phyloP scores from a whole-genome alignment of 2,888 invertebrate genomes.

The Epirrhoe alternata region DNA sequence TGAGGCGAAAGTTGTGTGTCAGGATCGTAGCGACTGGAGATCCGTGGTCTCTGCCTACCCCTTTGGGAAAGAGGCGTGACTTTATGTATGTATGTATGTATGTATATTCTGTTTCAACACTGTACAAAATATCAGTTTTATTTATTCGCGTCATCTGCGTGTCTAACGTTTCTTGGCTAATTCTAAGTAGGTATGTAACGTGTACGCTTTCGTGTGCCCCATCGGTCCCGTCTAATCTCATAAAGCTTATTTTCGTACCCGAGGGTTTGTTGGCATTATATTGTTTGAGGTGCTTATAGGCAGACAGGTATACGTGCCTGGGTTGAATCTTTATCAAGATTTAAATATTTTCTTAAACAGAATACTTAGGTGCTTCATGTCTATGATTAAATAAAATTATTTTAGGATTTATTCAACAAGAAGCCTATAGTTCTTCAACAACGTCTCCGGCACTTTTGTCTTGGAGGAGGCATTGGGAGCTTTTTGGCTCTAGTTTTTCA shows the following conservation, averaged over 20 bases:
- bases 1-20: too few species aligned
- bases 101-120: too few species aligned
- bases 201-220: constrained; percentile 49
- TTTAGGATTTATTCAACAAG: background rate
- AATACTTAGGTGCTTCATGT: background rate
- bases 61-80: too few species aligned
- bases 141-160: constrained; percentile 5
- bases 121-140: too few species aligned
- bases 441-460: too few species aligned
- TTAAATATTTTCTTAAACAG: background rate
- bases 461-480: too few species aligned
- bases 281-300: constrained; percentile 54
- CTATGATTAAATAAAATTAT: background rate
- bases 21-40: too few species aligned
- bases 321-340: constrained; percentile 24
- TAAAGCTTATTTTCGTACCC: constrained; percentile 63
- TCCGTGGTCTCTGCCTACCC: too few species aligned
- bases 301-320: constrained; percentile 32
- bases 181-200: constrained; percentile 34
- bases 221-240: constrained; percentile 63
- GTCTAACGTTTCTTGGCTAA: constrained; percentile 15
- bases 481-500: too few species aligned
- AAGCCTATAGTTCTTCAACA: too few species aligned
- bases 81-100: too few species aligned
- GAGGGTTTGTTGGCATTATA: constrained; percentile 49